Evolutionary conservation across 2,113 vertebrate species (phyloP), one percentile per base, ranked within the genome.

Genomic region (Himantopus leucocephalus): DNA sequence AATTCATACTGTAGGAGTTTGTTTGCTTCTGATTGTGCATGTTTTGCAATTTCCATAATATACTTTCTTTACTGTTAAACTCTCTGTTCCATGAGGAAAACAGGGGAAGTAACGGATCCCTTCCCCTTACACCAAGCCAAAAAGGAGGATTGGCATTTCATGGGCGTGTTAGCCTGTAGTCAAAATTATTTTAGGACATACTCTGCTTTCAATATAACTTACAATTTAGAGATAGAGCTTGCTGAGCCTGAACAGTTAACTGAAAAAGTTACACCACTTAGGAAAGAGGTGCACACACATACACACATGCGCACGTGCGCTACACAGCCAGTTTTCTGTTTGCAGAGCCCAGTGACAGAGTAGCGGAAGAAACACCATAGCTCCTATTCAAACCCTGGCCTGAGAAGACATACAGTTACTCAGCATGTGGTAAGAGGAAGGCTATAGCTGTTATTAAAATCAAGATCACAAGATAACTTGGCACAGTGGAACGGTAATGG

Each of bases 281-380:
- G 30, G 72, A 95, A 55, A 72, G 58, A 58, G 23, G 45, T 26
- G 21, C 22, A 13, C 29, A 24, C 34, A 37, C 26, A 41, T 18
- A 45, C 19, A 47, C 15, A 8, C 48, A 23, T 11, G 12, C 11
- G 22, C 22, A 11, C 22, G 22, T 3, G 2, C 2, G 3, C 14
- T 37, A 6, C 5, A 26, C 41, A 59, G 24, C 6, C 17, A 29
- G 27, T 52, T 70, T 74, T 35, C 29, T 20, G 35, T 67, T 66
- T 79, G 37, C 52, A 62, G 72, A 52, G 37, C 32, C 37, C 27
- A n/a, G 32, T 39, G 26, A 19, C 8, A 66, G 23, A 60, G 47
- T 9, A 84, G 23, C 41, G 80, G 72, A 90, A 39, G 45, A 71
- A 81, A 75, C 22, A 59, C 17, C 27, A 8, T 1, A 35, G 39